Percentiles rank a stretch among this genome's conserved stretches.
These are phyloP conservation scores for Prostheceraeus crozeri DNA, from an alignment of 2,888 invertebrate species.

Conservation along the genomic window DNA sequence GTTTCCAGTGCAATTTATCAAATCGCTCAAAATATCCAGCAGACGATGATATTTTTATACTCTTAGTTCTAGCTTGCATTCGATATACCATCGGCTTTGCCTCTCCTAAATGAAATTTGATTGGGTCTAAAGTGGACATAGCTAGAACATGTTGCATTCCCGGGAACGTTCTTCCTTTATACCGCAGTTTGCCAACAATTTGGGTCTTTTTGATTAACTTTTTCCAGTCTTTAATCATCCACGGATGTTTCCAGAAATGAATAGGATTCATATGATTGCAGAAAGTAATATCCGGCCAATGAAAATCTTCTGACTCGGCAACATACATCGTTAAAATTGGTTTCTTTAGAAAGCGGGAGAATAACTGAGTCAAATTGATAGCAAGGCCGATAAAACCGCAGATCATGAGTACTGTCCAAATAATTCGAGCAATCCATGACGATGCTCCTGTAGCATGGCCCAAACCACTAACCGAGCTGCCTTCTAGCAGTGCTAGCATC, in stretches of 20 bases:
- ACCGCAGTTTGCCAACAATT: background rate
- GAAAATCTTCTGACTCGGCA: background rate
- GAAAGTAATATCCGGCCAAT: constrained; percentile 23
- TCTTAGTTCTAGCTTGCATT: too few species aligned
- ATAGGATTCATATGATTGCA: constrained; percentile 5
- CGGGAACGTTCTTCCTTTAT: constrained; percentile 2
- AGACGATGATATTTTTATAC: too few species aligned
- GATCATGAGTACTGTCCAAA: background rate
- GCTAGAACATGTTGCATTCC: too few species aligned
- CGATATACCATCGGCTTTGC: too few species aligned
- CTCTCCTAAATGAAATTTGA: too few species aligned
- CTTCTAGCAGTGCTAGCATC: too few species aligned
- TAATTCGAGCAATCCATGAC: background rate
- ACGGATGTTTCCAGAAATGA: background rate
- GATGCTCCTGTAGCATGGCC: background rate
- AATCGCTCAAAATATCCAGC: too few species aligned
- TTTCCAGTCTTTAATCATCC: background rate
- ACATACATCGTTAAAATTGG: background rate
- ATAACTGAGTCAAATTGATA: background rate
- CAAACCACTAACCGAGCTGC: background rate
- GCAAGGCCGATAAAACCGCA: background rate
- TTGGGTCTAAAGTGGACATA: background rate
- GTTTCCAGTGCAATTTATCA: too few species aligned
- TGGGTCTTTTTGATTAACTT: too few species aligned
- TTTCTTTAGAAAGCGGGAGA: background rate